Evolutionary conservation across 2,797 vertebrate genomes (phyloP), one percentile per base, ranked within the genome.

Genomic region (Hyperoplus lanceolatus): DNA sequence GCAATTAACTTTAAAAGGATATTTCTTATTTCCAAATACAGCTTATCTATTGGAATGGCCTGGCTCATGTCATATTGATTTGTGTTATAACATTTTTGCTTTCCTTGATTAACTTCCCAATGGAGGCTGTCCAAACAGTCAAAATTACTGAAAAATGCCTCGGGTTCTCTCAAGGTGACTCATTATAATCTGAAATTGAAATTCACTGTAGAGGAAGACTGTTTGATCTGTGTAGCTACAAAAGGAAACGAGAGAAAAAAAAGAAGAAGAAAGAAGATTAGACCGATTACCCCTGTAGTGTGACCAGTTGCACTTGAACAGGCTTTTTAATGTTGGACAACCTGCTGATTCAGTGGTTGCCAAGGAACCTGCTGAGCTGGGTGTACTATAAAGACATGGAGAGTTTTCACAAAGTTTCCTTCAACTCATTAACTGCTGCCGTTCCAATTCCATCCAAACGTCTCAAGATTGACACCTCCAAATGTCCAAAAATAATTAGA

Each of bases 271-370:
- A 15, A 62, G 54, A 60, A 73, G 8, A 51, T 78, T 14, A 4
- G 18, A 73, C 57, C n/a, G 62, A 49, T 73, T 45, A 63, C 21
- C 6, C 29, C 71, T 50, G 60, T n/a, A 0, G 64, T 60, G 48
- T 49, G 21, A 49, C 12, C 68, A 38, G 39, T 70, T 59, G 39
- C 48, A 15, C 13, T 60, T 0, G 11, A 3, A 38, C 4, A 46
- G 71, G 42, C 3, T 56, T 69, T 78, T 69, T 63, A 39, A 48
- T 59, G 48, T 67, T 54, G 54, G 56, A 77, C 70, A 66, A 74
- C 73, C 51, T 67, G 84, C 73, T 78, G 76, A 84, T 74, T 82
- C 50, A 66, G 75, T 18, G 48, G 43, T 45, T 81, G 74, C 49
- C 38, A 53, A 29, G 48, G 70, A 80, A 76, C 60, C 53, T 70